phyloP scores from a whole-genome alignment of 2,797 vertebrate species.

The Kryptopterus vitreolus region DNA sequence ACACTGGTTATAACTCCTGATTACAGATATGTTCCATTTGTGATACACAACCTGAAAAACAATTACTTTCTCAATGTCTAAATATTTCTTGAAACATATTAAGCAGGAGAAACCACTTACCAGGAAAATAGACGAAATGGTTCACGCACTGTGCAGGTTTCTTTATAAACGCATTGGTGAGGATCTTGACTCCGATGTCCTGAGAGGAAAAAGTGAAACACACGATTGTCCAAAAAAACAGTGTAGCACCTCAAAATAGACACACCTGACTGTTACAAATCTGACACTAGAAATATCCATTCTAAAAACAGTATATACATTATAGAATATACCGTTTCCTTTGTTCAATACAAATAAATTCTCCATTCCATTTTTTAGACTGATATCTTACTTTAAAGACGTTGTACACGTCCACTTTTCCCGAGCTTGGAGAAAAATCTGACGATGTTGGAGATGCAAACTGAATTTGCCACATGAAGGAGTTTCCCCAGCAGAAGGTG shows the following conservation, averaged over 20 bases:
- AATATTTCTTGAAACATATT: too few species aligned
- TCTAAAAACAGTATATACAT: too few species aligned
- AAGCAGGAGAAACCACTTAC: neutral
- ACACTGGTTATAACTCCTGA: too few species aligned
- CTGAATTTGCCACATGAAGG: neutral
- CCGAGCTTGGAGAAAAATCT: neutral
- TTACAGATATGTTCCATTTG: too few species aligned
- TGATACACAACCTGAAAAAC: too few species aligned
- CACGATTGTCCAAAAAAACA: neutral
- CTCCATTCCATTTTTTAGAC: too few species aligned
- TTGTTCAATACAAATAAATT: too few species aligned
- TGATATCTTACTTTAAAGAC: neutral
- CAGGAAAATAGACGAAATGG: fast-evolving
- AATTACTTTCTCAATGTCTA: too few species aligned
- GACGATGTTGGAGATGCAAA: neutral
- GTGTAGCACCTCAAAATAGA: too few species aligned
- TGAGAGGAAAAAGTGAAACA: neutral
- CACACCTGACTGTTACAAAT: too few species aligned
- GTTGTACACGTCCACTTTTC: neutral
- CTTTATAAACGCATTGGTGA: neutral
- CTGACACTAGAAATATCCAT: too few species aligned
- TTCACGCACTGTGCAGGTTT: neutral
- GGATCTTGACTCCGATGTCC: slow-evolving; percentile 10
- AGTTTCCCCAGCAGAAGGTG: neutral
- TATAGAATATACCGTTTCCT: too few species aligned